Conservation (phyloP, 1,140 invertebrate genomes). For the Drosophila persimilis region DNA sequence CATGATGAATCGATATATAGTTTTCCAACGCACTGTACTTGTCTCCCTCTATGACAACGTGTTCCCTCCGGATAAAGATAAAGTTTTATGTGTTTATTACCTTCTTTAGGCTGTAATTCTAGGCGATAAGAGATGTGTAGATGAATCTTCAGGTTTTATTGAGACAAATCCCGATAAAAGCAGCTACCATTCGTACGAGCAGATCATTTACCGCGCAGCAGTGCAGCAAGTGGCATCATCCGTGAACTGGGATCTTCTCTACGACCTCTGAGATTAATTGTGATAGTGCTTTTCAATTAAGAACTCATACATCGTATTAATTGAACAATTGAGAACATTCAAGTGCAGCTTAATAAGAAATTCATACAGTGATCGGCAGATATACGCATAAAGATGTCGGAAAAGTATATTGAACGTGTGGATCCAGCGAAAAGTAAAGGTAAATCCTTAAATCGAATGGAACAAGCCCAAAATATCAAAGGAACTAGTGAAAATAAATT, state of each 20-base stretch:
- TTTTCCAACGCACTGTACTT: slow-evolving; percentile 22
- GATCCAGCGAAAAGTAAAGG: slow-evolving; percentile 50
- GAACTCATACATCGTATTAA: slow-evolving; percentile 20
- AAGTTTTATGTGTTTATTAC: slow-evolving; percentile 35
- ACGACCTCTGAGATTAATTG: slow-evolving; percentile 4
- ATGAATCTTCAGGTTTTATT: slow-evolving; percentile 33
- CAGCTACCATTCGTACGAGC: slow-evolving; percentile 6
- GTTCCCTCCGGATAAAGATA: slow-evolving; percentile 5
- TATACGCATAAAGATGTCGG: slow-evolving; percentile 33
- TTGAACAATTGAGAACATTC: slow-evolving; percentile 40
- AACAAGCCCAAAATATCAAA: background rate
- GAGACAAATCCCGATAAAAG: slow-evolving; percentile 35
- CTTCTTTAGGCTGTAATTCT: slow-evolving; percentile 35
- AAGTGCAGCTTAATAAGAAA: slow-evolving; percentile 28
- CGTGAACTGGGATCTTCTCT: slow-evolving; percentile 15
- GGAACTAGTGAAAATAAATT: background rate
- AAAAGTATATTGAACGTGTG: slow-evolving; percentile 26
- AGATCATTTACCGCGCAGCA: slow-evolving; percentile 37
- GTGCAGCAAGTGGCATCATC: slow-evolving; percentile 33
- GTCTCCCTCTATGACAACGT: background rate
- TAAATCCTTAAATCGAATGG: slow-evolving; percentile 13
- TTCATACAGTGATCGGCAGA: slow-evolving; percentile 2
- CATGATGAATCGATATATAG: background rate
- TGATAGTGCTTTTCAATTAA: slow-evolving; percentile 31
- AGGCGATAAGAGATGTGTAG: slow-evolving; percentile 35